Conservation (phyloP, 2,888 invertebrate species). For the Cryptocephalus primarius region DNA sequence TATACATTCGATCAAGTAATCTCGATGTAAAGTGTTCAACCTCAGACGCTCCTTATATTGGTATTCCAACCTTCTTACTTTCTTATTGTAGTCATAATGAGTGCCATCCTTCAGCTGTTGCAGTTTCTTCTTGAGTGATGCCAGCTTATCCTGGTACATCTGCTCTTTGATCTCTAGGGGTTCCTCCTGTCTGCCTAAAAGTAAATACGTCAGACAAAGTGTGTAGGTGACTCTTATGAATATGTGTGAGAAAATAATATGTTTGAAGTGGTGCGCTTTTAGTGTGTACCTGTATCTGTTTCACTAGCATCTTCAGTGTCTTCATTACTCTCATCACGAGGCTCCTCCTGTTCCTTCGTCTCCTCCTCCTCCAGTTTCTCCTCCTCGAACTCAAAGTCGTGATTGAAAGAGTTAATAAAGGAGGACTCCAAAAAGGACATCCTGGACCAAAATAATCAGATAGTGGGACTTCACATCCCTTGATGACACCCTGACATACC, state of each 20-base stretch:
- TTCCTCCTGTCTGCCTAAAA: conserved; percentile 52
- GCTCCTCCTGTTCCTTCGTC: conserved; percentile 54
- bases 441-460: not conserved
- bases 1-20: conserved; percentile 75
- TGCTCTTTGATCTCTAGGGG: conserved; percentile 81
- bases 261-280: not conserved
- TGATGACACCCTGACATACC: too few relatives aligned
- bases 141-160: conserved; percentile 84
- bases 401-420: conserved; percentile 51
- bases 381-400: conserved; percentile 62
- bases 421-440: conserved; percentile 61
- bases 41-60: conserved; percentile 71
- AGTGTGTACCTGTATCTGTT: conserved; percentile 61
- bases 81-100: conserved; percentile 67
- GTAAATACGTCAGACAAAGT: not conserved
- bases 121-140: conserved; percentile 77
- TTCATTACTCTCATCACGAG: conserved; percentile 47
- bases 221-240: not conserved
- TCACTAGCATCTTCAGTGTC: conserved; percentile 97
- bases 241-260: too few relatives aligned
- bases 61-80: conserved; percentile 71
- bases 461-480: too few relatives aligned
- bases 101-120: conserved; percentile 74
- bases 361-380: conserved; percentile 64
- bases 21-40: conserved; percentile 63